Evolutionary conservation across 2,113 vertebrate genomes (phyloP), one percentile per base, ranked within the genome.

Genomic region (Pterophyllum scalare): DNA sequence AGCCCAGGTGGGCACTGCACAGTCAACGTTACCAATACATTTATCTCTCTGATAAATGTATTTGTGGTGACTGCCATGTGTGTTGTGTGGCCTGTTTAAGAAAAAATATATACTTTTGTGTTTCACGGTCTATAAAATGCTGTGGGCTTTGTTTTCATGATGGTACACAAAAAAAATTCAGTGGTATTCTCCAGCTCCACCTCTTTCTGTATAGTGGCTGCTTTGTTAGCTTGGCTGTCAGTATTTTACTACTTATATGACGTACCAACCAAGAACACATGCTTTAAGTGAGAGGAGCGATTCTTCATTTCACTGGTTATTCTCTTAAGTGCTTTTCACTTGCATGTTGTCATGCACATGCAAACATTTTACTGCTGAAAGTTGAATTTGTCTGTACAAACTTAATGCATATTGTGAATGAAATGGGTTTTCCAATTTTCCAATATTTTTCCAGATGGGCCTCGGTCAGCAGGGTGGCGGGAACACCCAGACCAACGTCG

Each of bases 401-500:
- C 17, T 54, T 14, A 52, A 31, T 13, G 26, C 54, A 26, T 54
- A 28, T 76, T n/a, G 28, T 77, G 17, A 24, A 31, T 43, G 9
- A 40, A 61, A 58, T 6, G 15, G 15, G 19, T 17, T 62, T 76
- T 22, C 7, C 4, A 8, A 6, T 10, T 67, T 26, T 14, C 12
- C 9, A 13, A 0, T 75, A 1, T 11, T 22, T 59, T 59, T 14
- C 20, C 56, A 99, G 98, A 98, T 58, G 97, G 94, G 22, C 96
- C 95, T 93, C 95, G 97, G 87, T 97, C 97, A 35, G 95, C 97
- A 94, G 98, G 96, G 92, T 99, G 98, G 98, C 96, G 98, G 90
- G 98, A 99, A 83, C 96, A 96, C 92, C 95, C 97, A 91, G 98
- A 99, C 56, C 97, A 97, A 15, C 97, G 98, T 9, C 96, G 98